Conservation (phyloP, 1,140 invertebrate species). For the Pseudomyrmex cubaensis region DNA sequence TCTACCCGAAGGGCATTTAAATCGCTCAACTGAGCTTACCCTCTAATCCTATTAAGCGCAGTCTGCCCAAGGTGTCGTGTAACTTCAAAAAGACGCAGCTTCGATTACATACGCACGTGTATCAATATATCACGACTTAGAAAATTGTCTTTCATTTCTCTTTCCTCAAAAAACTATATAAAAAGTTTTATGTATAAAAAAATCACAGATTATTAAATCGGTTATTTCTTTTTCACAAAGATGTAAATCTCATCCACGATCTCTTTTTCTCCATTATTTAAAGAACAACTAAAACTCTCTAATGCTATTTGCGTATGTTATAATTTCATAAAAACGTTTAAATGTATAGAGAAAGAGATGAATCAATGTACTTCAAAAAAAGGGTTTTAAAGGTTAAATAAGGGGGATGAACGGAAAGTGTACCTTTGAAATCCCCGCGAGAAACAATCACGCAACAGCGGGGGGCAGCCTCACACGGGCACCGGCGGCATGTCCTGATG, state of each 20-base stretch:
- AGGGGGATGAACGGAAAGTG: not conserved
- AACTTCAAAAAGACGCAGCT: constrained; percentile 30
- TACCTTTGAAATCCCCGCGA: constrained; percentile 82
- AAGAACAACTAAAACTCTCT: too few species aligned
- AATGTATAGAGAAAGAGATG: not conserved
- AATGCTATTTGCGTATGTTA: too few species aligned
- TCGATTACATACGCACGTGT: constrained; percentile 14
- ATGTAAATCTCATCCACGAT: too few species aligned
- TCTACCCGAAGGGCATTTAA: constrained; percentile 69
- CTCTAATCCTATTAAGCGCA: constrained; percentile 70
- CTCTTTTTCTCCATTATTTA: too few species aligned
- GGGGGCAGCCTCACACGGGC: constrained; percentile 83
- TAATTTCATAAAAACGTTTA: not conserved
- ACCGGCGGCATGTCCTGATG: constrained; percentile 82
- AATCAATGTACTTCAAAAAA: not conserved
- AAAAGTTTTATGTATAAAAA: not conserved
- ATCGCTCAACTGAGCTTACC: constrained; percentile 66
- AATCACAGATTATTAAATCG: not conserved
- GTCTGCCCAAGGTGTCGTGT: constrained; percentile 40
- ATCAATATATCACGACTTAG: not conserved
- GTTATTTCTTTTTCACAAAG: not conserved
- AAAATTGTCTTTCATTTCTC: not conserved
- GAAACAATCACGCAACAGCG: constrained; percentile 84
- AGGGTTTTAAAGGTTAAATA: not conserved
- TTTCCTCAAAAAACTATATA: too few species aligned